Base-by-base conservation (phyloP, 2,888 invertebrate genomes). In the Sicus ferrugineus region DNA sequence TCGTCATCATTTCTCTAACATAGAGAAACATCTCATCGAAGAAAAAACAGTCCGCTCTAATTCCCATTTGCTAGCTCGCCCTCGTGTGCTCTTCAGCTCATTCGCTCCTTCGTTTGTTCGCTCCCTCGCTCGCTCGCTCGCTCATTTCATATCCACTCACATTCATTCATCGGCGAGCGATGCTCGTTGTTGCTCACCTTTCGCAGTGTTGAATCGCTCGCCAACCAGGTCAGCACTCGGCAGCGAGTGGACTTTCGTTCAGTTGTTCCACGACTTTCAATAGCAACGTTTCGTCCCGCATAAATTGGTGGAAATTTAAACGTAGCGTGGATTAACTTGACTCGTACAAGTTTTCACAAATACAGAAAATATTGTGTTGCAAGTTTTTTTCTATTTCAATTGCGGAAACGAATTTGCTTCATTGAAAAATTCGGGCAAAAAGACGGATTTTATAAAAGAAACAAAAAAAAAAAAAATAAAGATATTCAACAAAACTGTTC, bases 211-310 rank as follows among this genome's bases (percentile, higher is more conserved):
- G n/a, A n/a, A n/a, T n/a, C n/a, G n/a, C n/a, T n/a, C n/a, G n/a
- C n/a, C n/a, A n/a, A n/a, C n/a, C n/a, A n/a, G n/a, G 34, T 58
- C 23, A 63, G 52, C 54, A 68, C 63, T 62, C 42, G 56, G 19
- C 63, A 68, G 67, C 56, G 64, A 63, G 50, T 69, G 54, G 67
- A 42, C 56, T 63, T 74, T 23, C 48, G 54, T 76, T 79, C 71
- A 81, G 78, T 82, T 79, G 76, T 77, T 76, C 78, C 79, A 75
- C 76, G 79, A 81, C 81, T 81, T 81, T 78, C 78, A 78, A 77
- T 75, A 77, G 77, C 75, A 77, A 77, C 76, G 80, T 79, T 75
- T 81, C 77, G 76, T 78, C 74, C 77, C 75, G 59, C 69, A 56
- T 52, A 19, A 42, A 63, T 67, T 68, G 63, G 67, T 69, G 52